These are phyloP conservation scores for Microtus ochrogaster DNA, from an alignment of 2,113 vertebrate genomes.

Conservation along the genomic window DNA sequence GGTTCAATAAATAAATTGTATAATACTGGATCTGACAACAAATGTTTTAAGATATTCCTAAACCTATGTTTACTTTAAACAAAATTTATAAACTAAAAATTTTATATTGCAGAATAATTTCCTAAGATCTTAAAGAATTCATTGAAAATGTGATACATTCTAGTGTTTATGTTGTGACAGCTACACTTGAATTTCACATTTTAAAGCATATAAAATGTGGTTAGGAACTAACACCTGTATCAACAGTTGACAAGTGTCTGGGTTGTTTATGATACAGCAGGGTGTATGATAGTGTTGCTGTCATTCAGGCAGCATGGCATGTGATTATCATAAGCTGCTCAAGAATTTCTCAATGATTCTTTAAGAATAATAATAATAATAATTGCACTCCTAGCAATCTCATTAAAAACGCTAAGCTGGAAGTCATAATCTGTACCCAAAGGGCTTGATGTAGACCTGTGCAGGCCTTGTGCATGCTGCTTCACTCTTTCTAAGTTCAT, in stretches of 20 bases:
- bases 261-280: constrained; percentile 92
- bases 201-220: constrained; percentile 96
- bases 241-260: constrained; percentile 93
- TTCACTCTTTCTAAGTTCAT: background rate
- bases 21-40: constrained; percentile 32
- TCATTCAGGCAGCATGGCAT: constrained; percentile 88
- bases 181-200: constrained; percentile 95
- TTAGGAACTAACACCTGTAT: constrained; percentile 92
- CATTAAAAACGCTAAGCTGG: no score
- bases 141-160: constrained; percentile 87
- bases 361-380: background rate
- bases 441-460: no score
- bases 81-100: constrained; percentile 35
- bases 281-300: constrained; percentile 91
- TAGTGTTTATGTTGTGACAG: constrained; percentile 95
- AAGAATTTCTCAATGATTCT: background rate
- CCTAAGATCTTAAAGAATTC: constrained; percentile 63
- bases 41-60: constrained; percentile 24
- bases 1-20: constrained; percentile 84
- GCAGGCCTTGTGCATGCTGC: background rate
- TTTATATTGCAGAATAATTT: constrained; percentile 46
- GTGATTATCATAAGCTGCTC: constrained; percentile 89
- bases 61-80: constrained; percentile 56
- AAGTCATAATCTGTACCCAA: background rate
- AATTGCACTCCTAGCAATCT: background rate